phyloP scores from a whole-genome alignment of 2,888 invertebrate species.

The Congeria kusceri region DNA sequence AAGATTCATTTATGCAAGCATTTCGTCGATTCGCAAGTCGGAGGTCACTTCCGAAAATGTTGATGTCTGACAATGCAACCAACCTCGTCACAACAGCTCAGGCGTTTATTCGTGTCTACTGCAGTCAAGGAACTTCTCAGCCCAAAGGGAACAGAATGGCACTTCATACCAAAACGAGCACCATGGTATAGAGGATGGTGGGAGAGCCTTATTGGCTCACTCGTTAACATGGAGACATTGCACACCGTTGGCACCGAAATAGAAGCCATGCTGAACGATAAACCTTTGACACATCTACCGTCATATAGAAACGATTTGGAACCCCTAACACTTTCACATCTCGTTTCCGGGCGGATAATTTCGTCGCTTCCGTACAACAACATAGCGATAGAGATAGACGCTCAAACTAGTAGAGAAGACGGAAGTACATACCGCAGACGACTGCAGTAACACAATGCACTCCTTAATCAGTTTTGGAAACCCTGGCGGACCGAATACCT shows the following conservation, averaged over 20 bases:
- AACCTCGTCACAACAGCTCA: background rate
- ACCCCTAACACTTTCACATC: background rate
- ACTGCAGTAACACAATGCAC: too few relatives aligned
- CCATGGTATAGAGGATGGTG: slow-evolving; percentile 6
- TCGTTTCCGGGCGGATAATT: background rate
- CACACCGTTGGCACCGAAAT: background rate
- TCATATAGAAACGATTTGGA: background rate
- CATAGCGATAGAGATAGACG: too few relatives aligned
- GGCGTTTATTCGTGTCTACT: background rate
- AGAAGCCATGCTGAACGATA: background rate
- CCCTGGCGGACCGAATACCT: too few relatives aligned
- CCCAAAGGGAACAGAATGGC: slow-evolving; percentile 4
- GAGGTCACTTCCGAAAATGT: background rate
- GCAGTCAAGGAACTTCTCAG: background rate
- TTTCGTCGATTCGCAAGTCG: background rate
- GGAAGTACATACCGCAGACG: too few relatives aligned
- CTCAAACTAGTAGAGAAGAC: too few relatives aligned
- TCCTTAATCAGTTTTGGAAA: too few relatives aligned
- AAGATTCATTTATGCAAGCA: background rate
- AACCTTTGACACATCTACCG: background rate
- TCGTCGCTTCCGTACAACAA: too few relatives aligned
- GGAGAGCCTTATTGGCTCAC: slow-evolving; percentile 5
- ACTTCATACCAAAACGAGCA: slow-evolving; percentile 1
- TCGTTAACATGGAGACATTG: background rate
- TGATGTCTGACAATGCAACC: background rate